These are phyloP conservation scores for Trissolcus japonicus DNA, from an alignment of 2,888 invertebrate species.

Conservation along the genomic window DNA sequence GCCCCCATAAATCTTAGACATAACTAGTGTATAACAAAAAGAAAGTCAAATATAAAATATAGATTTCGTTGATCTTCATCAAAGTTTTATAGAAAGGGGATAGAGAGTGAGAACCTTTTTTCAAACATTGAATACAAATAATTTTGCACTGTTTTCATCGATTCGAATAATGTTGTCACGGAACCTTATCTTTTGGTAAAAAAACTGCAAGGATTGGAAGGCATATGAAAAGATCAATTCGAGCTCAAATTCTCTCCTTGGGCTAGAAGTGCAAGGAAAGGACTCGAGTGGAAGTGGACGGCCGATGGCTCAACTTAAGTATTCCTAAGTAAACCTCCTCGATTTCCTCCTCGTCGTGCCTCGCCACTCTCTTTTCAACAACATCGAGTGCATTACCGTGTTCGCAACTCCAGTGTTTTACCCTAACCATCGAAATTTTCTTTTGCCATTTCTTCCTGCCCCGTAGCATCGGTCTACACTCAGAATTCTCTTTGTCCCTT, in stretches of 20 bases:
- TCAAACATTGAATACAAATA: neutral
- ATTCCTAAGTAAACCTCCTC: constrained; percentile 66
- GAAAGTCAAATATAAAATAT: too few relatives aligned
- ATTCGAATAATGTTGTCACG: neutral
- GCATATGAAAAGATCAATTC: constrained; percentile 56
- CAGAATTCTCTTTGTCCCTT: constrained; percentile 38
- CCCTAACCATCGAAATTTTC: constrained; percentile 61
- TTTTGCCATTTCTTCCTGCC: constrained; percentile 50
- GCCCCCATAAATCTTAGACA: neutral
- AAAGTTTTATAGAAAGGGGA: too few relatives aligned
- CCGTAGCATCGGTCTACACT: constrained; percentile 34
- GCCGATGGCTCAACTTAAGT: constrained; percentile 64
- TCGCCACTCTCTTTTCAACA: constrained; percentile 61
- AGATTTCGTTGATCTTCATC: too few relatives aligned
- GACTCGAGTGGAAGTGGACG: constrained; percentile 54
- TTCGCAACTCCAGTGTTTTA: constrained; percentile 67
- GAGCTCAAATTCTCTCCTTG: constrained; percentile 52
- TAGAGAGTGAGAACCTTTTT: neutral
- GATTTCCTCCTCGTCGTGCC: constrained; percentile 52
- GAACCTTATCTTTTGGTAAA: constrained; percentile 13
- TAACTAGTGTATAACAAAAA: too few relatives aligned
- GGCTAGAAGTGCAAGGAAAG: constrained; percentile 57
- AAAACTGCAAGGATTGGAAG: constrained; percentile 6
- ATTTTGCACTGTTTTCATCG: neutral
- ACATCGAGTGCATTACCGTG: constrained; percentile 71